Base-by-base conservation (phyloP, 2,888 invertebrate genomes). In the Drosophila silvestris region DNA sequence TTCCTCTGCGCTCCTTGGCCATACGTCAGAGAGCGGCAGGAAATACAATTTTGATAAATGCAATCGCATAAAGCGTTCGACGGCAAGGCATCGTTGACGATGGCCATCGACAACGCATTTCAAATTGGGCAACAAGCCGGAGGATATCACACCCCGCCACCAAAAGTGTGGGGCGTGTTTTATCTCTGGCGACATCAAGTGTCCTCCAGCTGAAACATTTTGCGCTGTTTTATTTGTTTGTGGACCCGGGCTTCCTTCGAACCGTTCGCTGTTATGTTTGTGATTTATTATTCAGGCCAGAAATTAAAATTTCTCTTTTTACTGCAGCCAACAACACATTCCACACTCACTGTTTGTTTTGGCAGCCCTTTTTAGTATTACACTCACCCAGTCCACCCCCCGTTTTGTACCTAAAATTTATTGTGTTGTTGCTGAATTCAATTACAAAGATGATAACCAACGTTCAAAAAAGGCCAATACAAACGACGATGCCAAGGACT, bases 251-350 rank as follows among this genome's bases (percentile, higher is more conserved):
- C 57, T 39, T 37, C 22, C 16, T 58, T 44, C 14, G 22, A 33
- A 22, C 62, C 51, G 51, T 59, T 66, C 39, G 59, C 60, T 73
- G 75, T 81, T 85, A 81, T 89, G 76, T 86, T 84, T 91, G 85
- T 91, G 91, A 91, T 91, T 91, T 91, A 91, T 90, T 91, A 91
- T 91, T 88, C 88, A 80, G 80, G 91, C 77, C 83, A 87, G 88
- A 91, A 91, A 91, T 91, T 91, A 91, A 91, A 91, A 91, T 91
- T 87, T 82, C 83, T 77, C 81, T 71, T 59, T 60, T 51, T 62
- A 75, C 54, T 47, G 63, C 64, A 54, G 52, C 22, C 28, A 26
- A n/a, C 9, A 50, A 44, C 63, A 32, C 30, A 6, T 1, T 64
- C 64, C 70, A 57, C 28, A 28, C 28, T 28, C 26, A 28, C 67